Percentiles rank a stretch among this genome's conserved stretches.
These are phyloP conservation scores for Siniperca knerii DNA, from an alignment of 2,113 vertebrate species.

Conservation along the genomic window DNA sequence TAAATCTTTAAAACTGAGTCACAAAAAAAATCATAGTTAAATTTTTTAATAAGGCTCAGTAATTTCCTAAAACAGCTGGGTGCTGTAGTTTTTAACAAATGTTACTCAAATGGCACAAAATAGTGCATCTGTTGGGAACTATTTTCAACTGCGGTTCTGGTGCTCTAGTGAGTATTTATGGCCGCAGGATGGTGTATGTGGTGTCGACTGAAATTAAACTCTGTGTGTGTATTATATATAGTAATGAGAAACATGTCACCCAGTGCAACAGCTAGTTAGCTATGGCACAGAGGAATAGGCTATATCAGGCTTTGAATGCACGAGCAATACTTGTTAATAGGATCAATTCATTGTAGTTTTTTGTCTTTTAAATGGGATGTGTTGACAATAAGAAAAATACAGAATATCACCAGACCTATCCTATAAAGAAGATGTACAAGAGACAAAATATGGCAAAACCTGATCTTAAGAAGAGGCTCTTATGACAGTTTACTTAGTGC, in stretches of 20 bases:
- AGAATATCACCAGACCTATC: not conserved
- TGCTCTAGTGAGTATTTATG: not conserved
- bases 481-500: not conserved
- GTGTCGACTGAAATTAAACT: not conserved
- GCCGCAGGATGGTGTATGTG: not conserved
- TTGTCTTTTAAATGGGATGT: not conserved
- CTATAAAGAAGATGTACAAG: not conserved
- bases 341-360: not conserved
- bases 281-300: not conserved
- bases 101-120: no score
- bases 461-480: not conserved
- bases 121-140: not conserved
- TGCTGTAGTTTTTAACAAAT: no score
- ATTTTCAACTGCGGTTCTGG: not conserved
- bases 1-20: no score
- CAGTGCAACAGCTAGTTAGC: no score
- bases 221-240: not conserved
- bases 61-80: no score
- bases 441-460: not conserved
- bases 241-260: not conserved
- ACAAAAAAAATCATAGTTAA: no score
- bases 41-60: no score
- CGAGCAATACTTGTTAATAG: not conserved
- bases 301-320: not conserved
- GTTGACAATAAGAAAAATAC: not conserved